Evolutionary conservation across 1,140 invertebrate species (phyloP).

Genomic region (Geopemphigus sp.): DNA sequence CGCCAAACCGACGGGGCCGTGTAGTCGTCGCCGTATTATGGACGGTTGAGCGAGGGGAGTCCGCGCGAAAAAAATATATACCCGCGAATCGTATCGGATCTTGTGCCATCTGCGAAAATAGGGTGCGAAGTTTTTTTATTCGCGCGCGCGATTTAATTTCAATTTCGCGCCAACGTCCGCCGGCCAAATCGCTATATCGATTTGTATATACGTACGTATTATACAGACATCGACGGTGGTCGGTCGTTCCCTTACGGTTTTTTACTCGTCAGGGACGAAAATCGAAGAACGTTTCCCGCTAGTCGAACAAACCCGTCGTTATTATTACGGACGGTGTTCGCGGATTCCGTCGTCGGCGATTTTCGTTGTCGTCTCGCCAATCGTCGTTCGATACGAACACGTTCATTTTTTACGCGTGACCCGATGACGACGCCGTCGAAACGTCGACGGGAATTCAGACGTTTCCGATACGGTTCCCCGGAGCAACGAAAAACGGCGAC

Average conservation of each 20-base stretch:
- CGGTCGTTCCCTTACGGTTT: no score
- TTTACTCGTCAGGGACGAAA: no score
- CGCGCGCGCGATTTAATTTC: neutral
- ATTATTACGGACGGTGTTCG: no score
- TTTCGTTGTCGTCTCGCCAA: no score
- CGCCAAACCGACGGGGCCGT: neutral
- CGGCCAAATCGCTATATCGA: neutral
- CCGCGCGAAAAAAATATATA: no score
- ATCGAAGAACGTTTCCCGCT: no score
- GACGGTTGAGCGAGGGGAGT: neutral
- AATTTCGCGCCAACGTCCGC: slow-evolving; percentile 4
- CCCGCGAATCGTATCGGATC: neutral
- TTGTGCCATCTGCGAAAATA: neutral
- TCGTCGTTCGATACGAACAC: neutral
- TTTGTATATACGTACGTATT: neutral
- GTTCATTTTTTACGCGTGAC: neutral
- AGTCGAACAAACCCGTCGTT: no score
- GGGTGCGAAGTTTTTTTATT: slow-evolving; percentile 9
- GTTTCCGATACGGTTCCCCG: no score
- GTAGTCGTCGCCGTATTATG: neutral
- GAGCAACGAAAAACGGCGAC: neutral
- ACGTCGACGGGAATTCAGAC: neutral
- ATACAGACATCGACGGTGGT: neutral
- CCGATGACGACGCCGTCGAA: neutral
- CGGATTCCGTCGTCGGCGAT: no score